Evolutionary conservation across 92 coral and sea anemone species (phyloP), one percentile per base, ranked within the genome.

Genomic region (Epizoanthus rinbou): DNA sequence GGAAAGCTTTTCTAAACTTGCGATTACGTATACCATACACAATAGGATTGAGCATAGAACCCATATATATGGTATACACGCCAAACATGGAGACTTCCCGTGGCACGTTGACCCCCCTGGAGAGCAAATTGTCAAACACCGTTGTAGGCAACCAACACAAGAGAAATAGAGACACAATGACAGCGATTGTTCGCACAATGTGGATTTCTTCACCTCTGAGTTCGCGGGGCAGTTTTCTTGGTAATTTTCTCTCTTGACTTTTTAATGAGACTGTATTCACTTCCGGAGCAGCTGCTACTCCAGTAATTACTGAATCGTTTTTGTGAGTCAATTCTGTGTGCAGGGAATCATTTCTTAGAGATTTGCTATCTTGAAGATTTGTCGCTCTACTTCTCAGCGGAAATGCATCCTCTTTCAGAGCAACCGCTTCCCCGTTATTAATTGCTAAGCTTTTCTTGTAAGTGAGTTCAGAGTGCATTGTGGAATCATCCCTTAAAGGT

Each of bases 101-200:
- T 14, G 86, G 35, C 57, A 87, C 65, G 35, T 69, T 47, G 16
- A 90, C 86, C 22, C 87, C 84, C 68, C 74, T 73, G 64, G 86
- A 78, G 41, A 74, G 83, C 15, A 90, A 64, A 37, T 83, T 90
- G 59, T 85, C 76, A 8, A 84, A 53, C 66, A 84, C 64, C 10
- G 83, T 75, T 7, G 73, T 76, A 7, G 93, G 90, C 35, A 84
- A 24, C 93, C 93, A 90, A 54, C 90, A 83, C 66, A 79, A 56
- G 9, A 87, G 69, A 73, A 90, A 90, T 50, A 90, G 56, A 47
- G 71, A 53, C 50, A 90, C 90, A 6, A 90, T 83, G 16, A 90
- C 60, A 3, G 76, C 71, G 25, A 90, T 62, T 23, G 93, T 90
- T 0, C 93, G 71, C 4, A 85, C 82, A 69, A 90, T 84, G 66